These are phyloP conservation scores for Indicator maculatus DNA, from an alignment of 2,113 vertebrate genomes.

Conservation along the genomic window DNA sequence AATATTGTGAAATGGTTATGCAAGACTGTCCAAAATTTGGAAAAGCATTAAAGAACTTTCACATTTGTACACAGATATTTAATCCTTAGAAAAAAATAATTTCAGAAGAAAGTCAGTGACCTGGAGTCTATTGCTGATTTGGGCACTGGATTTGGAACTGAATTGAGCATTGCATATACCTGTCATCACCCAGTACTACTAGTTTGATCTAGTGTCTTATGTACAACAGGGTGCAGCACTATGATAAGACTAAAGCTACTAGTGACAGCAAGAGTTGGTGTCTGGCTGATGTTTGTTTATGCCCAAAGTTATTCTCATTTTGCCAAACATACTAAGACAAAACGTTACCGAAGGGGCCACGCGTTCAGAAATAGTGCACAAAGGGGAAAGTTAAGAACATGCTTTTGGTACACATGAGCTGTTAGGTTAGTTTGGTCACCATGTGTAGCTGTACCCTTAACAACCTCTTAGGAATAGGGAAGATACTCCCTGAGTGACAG, in stretches of 20 bases:
- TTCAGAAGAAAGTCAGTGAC: conserved; percentile 46
- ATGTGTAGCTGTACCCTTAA: not conserved
- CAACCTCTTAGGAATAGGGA: not conserved
- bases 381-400: not conserved
- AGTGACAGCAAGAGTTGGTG: not conserved
- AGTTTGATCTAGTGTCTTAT: not conserved
- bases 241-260: not conserved
- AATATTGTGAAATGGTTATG: conserved; percentile 68
- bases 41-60: conserved; percentile 52
- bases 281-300: not conserved
- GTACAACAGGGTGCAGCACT: not conserved
- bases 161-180: not conserved
- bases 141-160: conserved; percentile 1
- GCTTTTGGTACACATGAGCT: not conserved
- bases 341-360: not conserved
- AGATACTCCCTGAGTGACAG: not conserved
- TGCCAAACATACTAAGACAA: not conserved
- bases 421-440: not conserved
- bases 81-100: conserved; percentile 39
- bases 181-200: not conserved
- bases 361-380: not conserved
- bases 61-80: conserved; percentile 15
- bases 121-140: conserved; percentile 32
- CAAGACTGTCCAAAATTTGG: conserved; percentile 52
- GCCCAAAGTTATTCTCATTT: not conserved